Base-by-base conservation (phyloP, 2,888 invertebrate species). In the Aplocera efformata region DNA sequence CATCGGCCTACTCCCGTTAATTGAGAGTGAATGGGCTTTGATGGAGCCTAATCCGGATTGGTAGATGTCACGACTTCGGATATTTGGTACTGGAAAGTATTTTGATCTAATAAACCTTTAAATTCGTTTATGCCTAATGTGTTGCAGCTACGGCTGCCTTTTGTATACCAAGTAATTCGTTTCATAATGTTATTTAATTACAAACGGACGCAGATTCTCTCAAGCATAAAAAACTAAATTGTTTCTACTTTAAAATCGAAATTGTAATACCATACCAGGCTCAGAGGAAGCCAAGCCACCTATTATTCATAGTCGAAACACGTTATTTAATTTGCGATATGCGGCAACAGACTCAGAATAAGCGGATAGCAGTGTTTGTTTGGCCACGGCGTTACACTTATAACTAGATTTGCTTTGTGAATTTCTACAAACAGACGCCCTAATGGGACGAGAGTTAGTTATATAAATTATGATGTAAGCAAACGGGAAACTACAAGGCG, bases 281-380 rank as follows among this genome's bases (percentile, higher is more conserved):
- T 50, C 56, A 53, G 56, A 56, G 53, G 59, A 58, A 59, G 58
- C 55, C 51, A 51, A 56, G 42, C 39, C 48, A 50, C 56, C 59
- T 66, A 71, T 75, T 73, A 77, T 72, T 76, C 72, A 72, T 68
- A 78, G 74, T 71, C 73, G 66, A 69, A 75, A 72, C 72, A 72
- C 69, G 75, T 79, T 79, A 84, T 84, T 82, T 79, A 83, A 85
- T 83, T 85, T 82, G 72, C 72, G 72, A 78, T 77, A 77, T 71
- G 72, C 74, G 70, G 68, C 73, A 74, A 74, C 72, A 62, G 72
- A 74, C 68, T 71, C 66, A 69, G 71, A 79, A 81, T 79, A 83
- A 82, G 79, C 71, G 74, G 72, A 73, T 77, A 76, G 72, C 75
- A 56, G 57, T 65, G 68, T 74, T 69, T 67, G 73, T 74, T 69